Conservation (phyloP, 2,113 vertebrate genomes). For the Cochlearius cochlearius region DNA sequence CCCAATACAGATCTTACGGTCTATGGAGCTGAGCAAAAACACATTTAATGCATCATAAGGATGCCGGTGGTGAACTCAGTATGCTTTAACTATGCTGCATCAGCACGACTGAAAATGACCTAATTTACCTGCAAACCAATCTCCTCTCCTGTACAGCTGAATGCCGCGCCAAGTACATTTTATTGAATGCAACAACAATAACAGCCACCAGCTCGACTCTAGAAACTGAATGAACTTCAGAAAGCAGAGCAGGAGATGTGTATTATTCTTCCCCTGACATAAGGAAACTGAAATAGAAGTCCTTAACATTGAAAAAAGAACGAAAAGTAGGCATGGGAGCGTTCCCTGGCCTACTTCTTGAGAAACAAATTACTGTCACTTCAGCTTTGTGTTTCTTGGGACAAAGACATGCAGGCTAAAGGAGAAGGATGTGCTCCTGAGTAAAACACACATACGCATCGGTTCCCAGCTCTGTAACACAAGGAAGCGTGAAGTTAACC, state of each 20-base stretch:
- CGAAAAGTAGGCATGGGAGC: not conserved
- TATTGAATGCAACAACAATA: not conserved
- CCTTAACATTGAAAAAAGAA: not conserved
- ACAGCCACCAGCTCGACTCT: not conserved
- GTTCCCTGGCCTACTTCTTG: not conserved
- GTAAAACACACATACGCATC: not conserved
- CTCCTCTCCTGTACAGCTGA: not conserved
- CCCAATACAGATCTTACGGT: not conserved
- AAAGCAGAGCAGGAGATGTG: not conserved
- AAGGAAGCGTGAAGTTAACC: not conserved
- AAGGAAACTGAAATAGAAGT: not conserved
- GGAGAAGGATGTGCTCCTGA: not conserved
- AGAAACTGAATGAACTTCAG: not conserved
- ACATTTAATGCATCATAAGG: not conserved
- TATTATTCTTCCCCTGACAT: not conserved
- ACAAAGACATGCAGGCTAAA: not conserved
- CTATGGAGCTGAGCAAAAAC: not conserved
- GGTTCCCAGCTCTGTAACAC: not conserved
- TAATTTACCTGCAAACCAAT: not conserved
- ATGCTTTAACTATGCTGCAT: not conserved
- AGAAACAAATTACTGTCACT: not conserved
- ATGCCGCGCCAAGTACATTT: not conserved
- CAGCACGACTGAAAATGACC: not conserved
- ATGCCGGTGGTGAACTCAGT: not conserved
- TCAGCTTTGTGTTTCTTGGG: not conserved